Evolutionary conservation across 2,888 invertebrate genomes (phyloP).

Genomic region (Onthophagus sagittarius): DNA sequence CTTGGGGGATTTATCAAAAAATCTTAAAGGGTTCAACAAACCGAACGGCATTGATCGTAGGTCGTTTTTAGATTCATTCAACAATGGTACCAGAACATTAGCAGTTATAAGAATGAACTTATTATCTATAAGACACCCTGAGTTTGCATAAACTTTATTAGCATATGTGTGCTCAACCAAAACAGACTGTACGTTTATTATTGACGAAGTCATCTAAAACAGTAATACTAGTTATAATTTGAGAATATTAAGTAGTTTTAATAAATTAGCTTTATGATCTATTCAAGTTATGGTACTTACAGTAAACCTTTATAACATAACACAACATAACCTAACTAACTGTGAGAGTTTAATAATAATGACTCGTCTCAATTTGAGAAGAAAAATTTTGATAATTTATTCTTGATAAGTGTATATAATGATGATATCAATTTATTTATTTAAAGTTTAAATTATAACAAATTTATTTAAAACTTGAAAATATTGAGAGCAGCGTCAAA

Average conservation of each 20-base stretch:
- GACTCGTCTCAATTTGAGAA: no score
- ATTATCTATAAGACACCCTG: conserved; percentile 17
- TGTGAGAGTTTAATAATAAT: no score
- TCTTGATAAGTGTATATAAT: no score
- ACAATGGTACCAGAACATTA: conserved; percentile 8
- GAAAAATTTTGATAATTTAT: no score
- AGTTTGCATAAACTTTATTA: conserved; percentile 17
- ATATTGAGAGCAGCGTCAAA: no score
- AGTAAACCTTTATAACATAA: no score
- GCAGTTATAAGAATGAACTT: conserved; percentile 17
- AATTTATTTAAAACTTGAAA: no score
- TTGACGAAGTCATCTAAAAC: neutral
- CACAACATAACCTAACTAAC: no score
- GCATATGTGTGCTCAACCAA: conserved; percentile 15
- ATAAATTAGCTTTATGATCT: neutral
- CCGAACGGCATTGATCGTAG: conserved; percentile 5
- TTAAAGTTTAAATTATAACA: no score
- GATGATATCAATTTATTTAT: no score
- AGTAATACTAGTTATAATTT: neutral
- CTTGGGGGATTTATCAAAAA: conserved; percentile 10
- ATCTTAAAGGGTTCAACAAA: conserved; percentile 6
- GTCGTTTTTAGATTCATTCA: neutral
- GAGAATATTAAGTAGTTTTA: neutral
- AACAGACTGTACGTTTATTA: conserved; percentile 17
- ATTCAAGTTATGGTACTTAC: no score